Conservation (phyloP, 2,113 vertebrate genomes). For the Cariama cristata region DNA sequence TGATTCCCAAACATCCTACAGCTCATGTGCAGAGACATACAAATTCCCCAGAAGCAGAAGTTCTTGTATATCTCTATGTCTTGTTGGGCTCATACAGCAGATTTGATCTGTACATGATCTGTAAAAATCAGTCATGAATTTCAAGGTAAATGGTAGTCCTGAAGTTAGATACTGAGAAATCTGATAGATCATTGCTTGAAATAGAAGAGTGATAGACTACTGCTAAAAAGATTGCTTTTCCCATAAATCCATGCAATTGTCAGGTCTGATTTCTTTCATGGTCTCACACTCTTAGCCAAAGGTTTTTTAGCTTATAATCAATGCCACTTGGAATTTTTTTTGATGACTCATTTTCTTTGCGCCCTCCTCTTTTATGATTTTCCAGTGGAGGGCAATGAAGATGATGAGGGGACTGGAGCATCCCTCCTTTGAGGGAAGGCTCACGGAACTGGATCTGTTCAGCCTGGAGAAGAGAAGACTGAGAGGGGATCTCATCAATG, state of each 20-base stretch:
- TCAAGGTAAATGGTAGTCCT: background rate
- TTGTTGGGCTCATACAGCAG: background rate
- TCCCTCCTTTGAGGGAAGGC: too few relatives aligned
- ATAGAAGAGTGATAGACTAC: background rate
- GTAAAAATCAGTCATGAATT: background rate
- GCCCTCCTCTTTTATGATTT: background rate
- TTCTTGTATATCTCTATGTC: background rate
- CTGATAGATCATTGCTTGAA: background rate
- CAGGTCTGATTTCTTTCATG: background rate
- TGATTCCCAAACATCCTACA: background rate
- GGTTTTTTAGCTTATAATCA: background rate
- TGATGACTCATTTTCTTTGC: background rate
- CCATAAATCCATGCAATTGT: background rate
- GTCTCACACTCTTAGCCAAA: background rate
- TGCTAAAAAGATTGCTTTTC: background rate
- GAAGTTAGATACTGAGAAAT: background rate
- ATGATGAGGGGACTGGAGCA: too few relatives aligned
- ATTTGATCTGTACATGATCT: background rate
- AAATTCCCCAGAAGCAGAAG: background rate
- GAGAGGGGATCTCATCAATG: too few relatives aligned
- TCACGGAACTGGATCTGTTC: too few relatives aligned
- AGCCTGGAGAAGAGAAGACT: too few relatives aligned
- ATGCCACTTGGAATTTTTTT: background rate
- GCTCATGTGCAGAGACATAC: background rate
- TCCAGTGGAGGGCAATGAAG: too few relatives aligned